Evolutionary conservation across 1,140 invertebrate genomes (phyloP), one percentile per base, ranked within the genome.

Genomic region (Leptopilina clavipes): DNA sequence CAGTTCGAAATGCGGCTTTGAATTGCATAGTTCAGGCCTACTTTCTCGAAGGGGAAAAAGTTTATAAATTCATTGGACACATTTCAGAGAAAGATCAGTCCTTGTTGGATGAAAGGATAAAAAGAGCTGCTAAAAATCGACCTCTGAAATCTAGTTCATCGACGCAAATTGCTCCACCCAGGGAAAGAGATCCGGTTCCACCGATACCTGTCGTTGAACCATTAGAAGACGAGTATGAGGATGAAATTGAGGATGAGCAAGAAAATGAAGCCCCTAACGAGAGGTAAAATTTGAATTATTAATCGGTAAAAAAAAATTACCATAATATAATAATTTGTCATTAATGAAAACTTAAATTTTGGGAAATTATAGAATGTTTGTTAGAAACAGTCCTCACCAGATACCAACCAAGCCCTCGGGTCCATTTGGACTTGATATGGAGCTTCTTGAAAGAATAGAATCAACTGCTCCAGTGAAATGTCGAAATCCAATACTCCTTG

Each of bases 71-170:
- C 85, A 94, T 99, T 83, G 97, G 97, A 80, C 94, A 96, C 95
- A 94, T 98, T 84, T 96, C 95, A 19, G 97, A 99, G 83, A 99
- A 99, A 91, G 98, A 99, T 86, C 93, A 96, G 83, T 96, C 96
- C 2, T 92, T 99, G 76, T 90, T 99, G 25, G 98, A 99, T 85
- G 98, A 99, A 89, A 92, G 98, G 56, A 98, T 99, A 70, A 98
- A 98, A 86, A 92, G 97, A 45, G 94, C 95, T 9, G 93, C 94
- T 18, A 96, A 96, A 86, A 95, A 91, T 87, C 85, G 91, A 18
- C 90, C 92, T 10, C 89, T 89, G 48, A 94, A 93, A 82, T 91
- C 92, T 3, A 84, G 86, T 54, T 75, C 81, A 2, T 79, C 73
- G 6, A 89, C 76, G 75, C 77, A 82, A 40, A 82, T 86, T 37